Percentiles rank a stretch among this genome's conserved stretches.
Conservation (phyloP, 2,797 vertebrate species). For the Eidolon dupreanum region DNA sequence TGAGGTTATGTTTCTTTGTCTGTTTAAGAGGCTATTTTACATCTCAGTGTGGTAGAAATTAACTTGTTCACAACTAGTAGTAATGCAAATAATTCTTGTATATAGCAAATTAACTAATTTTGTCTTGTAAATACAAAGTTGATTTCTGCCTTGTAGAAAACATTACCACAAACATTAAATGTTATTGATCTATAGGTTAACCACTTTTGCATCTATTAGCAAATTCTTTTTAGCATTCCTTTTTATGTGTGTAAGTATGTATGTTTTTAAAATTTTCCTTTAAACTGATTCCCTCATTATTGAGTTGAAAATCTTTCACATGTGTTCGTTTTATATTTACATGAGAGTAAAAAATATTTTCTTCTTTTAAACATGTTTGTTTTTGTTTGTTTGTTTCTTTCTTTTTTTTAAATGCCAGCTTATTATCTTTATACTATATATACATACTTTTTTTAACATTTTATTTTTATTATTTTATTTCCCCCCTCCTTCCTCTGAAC, state of each 20-base stretch:
- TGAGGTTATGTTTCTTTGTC: neutral
- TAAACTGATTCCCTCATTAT: neutral
- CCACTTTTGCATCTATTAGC: neutral
- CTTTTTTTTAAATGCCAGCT: no score
- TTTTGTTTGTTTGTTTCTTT: no score
- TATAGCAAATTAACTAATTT: constrained; percentile 2
- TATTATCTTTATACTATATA: no score
- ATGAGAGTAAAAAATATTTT: neutral
- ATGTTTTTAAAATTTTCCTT: constrained; percentile 3
- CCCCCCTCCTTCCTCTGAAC: neutral
- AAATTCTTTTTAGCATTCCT: neutral
- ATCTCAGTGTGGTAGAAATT: neutral
- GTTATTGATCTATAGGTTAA: neutral
- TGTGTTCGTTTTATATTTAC: constrained; percentile 5
- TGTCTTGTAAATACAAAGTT: neutral
- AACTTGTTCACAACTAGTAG: neutral
- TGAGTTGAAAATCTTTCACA: neutral
- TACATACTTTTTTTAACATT: no score
- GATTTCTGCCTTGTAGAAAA: constrained; percentile 5
- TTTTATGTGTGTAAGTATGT: neutral
- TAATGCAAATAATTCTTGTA: neutral
- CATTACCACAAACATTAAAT: neutral
- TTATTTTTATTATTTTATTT: no score
- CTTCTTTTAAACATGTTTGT: neutral
- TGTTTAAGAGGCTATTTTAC: neutral